phyloP scores from a whole-genome alignment of 2,113 vertebrate genomes.

The Chionodraco myersi region DNA sequence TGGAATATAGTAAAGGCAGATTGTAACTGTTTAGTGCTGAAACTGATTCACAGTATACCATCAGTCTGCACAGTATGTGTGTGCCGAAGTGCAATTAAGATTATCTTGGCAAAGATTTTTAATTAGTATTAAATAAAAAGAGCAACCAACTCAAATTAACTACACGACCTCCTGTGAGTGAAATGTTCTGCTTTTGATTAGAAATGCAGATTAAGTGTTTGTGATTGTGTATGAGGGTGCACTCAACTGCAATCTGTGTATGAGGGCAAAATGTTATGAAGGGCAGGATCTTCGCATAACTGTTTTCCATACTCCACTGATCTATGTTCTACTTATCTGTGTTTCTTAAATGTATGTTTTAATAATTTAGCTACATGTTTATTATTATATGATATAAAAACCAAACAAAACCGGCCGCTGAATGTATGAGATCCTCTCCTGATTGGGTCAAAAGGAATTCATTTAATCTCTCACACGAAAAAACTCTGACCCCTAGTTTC shows the following conservation, averaged over 20 bases:
- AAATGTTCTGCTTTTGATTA: constrained; percentile 9
- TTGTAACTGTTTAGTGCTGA: constrained; percentile 14
- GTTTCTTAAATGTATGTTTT: constrained; percentile 15
- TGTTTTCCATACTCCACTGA: background rate
- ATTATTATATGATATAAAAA: constrained; percentile 20
- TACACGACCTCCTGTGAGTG: background rate
- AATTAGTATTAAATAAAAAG: background rate
- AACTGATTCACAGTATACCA: background rate
- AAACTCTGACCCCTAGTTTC: background rate
- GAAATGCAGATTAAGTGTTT: constrained; percentile 7
- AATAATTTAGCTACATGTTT: constrained; percentile 12
- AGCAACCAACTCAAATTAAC: background rate
- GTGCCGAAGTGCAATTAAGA: background rate
- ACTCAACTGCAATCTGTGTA: background rate
- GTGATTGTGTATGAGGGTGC: background rate
- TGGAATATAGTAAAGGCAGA: constrained; percentile 17
- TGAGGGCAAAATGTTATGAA: background rate
- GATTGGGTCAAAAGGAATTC: constrained; percentile 15
- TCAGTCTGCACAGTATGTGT: background rate
- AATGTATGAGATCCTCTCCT: background rate
- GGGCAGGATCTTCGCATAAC: background rate
- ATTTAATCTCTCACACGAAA: constrained; percentile 22
- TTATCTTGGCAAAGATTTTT: constrained; percentile 19
- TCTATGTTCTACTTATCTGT: constrained; percentile 12
- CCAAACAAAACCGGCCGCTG: constrained; percentile 10